Evolutionary conservation across 2,888 invertebrate species (phyloP).

Genomic region (Gastrophysa polygoni): DNA sequence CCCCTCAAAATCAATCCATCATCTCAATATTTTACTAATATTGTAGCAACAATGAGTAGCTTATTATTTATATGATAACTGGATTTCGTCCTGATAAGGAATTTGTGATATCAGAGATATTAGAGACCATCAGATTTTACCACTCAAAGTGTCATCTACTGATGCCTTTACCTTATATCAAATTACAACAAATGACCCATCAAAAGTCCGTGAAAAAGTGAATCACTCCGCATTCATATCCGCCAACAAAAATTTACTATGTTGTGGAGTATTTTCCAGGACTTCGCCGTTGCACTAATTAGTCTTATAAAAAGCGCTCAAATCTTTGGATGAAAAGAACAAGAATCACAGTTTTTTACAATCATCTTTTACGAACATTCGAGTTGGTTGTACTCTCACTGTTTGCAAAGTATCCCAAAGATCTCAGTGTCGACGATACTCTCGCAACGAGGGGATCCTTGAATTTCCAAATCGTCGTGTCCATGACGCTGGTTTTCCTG

Average conservation of each 20-base stretch:
- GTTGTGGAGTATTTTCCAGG: neutral
- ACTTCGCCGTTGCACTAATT: neutral
- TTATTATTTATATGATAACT: too few relatives aligned
- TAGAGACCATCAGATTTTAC: too few relatives aligned
- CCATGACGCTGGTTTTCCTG: slow-evolving; percentile 80
- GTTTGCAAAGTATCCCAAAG: slow-evolving; percentile 70
- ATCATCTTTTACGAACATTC: slow-evolving; percentile 38
- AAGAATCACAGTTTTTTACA: slow-evolving; percentile 11
- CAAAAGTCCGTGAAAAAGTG: too few relatives aligned
- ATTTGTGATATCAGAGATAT: too few relatives aligned
- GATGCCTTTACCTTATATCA: too few relatives aligned
- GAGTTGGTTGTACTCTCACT: slow-evolving; percentile 22
- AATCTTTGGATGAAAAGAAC: slow-evolving; percentile 12
- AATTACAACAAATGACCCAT: too few relatives aligned
- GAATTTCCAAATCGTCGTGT: slow-evolving; percentile 88
- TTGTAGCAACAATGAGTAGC: too few relatives aligned
- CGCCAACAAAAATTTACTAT: neutral
- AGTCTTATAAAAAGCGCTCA: neutral
- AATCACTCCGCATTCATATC: too few relatives aligned
- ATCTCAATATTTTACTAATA: too few relatives aligned
- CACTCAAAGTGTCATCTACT: too few relatives aligned
- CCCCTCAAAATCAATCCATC: too few relatives aligned
- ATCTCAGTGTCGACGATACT: slow-evolving; percentile 72
- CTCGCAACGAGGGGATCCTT: slow-evolving; percentile 75
- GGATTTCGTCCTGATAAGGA: too few relatives aligned